Percentiles rank a stretch among this genome's conserved stretches.
Conservation (phyloP, 2,888 invertebrate species). For the Steinernema carpocapsae region DNA sequence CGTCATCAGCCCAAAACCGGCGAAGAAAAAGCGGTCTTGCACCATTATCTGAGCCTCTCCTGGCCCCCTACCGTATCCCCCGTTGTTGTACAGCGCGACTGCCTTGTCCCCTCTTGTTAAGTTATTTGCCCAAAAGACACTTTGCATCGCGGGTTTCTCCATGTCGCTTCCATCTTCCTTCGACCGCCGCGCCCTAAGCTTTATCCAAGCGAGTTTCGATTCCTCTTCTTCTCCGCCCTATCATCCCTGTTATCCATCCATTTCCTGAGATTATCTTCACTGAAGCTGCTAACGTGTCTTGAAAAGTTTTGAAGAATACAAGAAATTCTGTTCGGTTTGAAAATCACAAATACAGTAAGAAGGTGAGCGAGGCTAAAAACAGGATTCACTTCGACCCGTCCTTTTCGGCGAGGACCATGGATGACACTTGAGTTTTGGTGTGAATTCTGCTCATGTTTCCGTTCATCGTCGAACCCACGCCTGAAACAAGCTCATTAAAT, state of each 20-base stretch:
- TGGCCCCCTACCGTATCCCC: too few relatives aligned
- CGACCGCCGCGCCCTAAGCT: not conserved
- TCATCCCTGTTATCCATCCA: not conserved
- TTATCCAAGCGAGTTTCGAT: constrained; percentile 1
- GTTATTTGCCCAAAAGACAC: constrained; percentile 19
- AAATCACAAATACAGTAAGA: too few relatives aligned
- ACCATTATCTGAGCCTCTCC: constrained; percentile 53
- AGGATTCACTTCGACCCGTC: too few relatives aligned
- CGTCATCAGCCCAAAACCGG: constrained; percentile 93
- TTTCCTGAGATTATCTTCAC: constrained; percentile 8
- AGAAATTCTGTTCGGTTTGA: too few relatives aligned
- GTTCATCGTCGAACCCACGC: too few relatives aligned
- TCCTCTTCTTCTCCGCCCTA: not conserved
- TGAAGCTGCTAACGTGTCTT: constrained; percentile 16
- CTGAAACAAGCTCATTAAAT: too few relatives aligned
- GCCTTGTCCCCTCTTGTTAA: not conserved
- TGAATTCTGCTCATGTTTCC: too few relatives aligned
- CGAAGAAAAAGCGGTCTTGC: constrained; percentile 75
- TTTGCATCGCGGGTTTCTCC: constrained; percentile 14
- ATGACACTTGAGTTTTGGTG: too few relatives aligned
- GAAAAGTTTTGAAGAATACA: not conserved
- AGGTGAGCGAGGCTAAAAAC: too few relatives aligned
- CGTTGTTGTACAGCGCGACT: not conserved
- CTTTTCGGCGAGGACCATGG: too few relatives aligned
- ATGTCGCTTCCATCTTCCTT: constrained; percentile 7